Evolutionary conservation across 2,113 vertebrate genomes (phyloP).

Genomic region (Psammodynastes pulverulentus): DNA sequence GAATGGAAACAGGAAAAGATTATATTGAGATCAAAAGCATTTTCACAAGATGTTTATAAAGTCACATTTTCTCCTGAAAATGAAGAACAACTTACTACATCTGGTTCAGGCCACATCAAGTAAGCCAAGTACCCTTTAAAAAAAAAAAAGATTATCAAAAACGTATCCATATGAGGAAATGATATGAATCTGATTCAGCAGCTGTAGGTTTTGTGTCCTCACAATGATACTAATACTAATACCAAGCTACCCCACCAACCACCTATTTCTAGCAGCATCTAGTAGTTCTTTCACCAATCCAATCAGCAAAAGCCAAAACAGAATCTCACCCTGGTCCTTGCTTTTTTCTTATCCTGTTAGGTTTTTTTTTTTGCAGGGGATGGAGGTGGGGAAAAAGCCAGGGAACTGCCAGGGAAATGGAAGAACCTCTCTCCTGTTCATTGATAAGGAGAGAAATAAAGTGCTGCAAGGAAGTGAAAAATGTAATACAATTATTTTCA

Average conservation of each 20-base stretch:
- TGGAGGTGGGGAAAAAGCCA: neutral
- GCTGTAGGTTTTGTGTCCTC: neutral
- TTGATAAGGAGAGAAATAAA: neutral
- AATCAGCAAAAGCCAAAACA: neutral
- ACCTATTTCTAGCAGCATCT: neutral
- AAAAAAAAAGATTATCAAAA: neutral
- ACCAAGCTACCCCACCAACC: neutral
- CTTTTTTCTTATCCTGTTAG: neutral
- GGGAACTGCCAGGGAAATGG: neutral
- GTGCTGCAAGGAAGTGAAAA: neutral
- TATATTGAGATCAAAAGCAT: conserved; percentile 81
- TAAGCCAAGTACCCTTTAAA: conserved; percentile 51
- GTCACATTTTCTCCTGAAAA: conserved; percentile 87
- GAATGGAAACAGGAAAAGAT: conserved; percentile 87
- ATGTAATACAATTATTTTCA: neutral
- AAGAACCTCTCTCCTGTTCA: neutral
- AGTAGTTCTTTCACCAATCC: neutral
- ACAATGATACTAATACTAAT: neutral
- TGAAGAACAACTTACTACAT: conserved; percentile 81
- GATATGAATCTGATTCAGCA: neutral
- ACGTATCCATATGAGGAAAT: neutral
- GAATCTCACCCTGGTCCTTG: neutral
- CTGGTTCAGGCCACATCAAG: conserved; percentile 89
- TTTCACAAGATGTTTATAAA: conserved; percentile 86
- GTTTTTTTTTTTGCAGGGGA: neutral